Conservation (phyloP, 2,113 vertebrate genomes). For the Chionodraco myersi region DNA sequence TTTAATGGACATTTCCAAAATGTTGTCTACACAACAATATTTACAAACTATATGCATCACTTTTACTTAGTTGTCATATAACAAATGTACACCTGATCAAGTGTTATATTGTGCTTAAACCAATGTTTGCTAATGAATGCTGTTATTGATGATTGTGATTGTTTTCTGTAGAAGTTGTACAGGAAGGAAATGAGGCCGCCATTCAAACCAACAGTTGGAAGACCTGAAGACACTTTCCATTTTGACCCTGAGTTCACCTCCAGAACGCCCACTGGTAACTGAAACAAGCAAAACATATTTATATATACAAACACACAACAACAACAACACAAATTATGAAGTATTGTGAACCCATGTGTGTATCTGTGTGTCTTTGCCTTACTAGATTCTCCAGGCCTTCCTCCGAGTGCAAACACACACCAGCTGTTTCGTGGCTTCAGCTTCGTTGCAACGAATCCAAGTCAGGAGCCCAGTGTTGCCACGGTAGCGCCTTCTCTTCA, state of each 20-base stretch:
- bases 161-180: conserved; percentile 88
- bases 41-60: background rate
- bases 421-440: conserved; percentile 97
- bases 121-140: background rate
- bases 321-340: background rate
- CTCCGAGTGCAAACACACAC: conserved; percentile 95
- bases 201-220: conserved; percentile 94
- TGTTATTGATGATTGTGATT: background rate
- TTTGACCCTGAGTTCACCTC: conserved; percentile 98
- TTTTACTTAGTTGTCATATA: background rate
- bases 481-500: conserved; percentile 55
- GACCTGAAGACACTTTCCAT: conserved; percentile 97
- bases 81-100: background rate
- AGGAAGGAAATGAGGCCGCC: conserved; percentile 93
- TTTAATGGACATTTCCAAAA: background rate
- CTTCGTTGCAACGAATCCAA: conserved; percentile 91
- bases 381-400: conserved; percentile 94
- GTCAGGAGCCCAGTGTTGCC: conserved; percentile 82
- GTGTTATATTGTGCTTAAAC: background rate
- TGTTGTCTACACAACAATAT: background rate
- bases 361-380: conserved; percentile 29
- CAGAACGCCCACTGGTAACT: conserved; percentile 92
- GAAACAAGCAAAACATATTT: background rate
- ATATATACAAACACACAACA: background rate
- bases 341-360: background rate